phyloP scores from a whole-genome alignment of 2,797 vertebrate genomes.

The Phyllotis vaccarum region DNA sequence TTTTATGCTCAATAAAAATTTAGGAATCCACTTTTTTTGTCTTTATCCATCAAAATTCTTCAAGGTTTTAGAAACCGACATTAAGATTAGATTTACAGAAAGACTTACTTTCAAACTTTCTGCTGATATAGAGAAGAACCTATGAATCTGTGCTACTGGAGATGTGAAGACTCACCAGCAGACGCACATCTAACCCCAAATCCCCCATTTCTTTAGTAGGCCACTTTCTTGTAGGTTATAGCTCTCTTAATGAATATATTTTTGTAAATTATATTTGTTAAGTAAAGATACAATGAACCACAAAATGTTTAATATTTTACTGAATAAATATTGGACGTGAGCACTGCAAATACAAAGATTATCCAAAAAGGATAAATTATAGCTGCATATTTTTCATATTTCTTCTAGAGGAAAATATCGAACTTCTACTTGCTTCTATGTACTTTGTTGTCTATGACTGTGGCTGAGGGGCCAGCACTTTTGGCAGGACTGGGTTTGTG shows the following conservation, averaged over 20 bases:
- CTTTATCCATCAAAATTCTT: background rate
- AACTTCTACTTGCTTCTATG: background rate
- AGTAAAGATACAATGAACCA: background rate
- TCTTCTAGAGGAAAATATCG: background rate
- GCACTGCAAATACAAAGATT: background rate
- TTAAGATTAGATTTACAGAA: background rate
- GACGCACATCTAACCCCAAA: background rate
- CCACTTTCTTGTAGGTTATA: background rate
- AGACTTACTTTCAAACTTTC: background rate
- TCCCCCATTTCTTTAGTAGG: background rate
- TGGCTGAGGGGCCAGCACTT: background rate
- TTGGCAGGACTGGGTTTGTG: background rate
- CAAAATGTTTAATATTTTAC: background rate
- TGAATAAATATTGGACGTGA: background rate
- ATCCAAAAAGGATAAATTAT: background rate
- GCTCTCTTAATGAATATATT: background rate
- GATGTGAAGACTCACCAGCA: too few species aligned
- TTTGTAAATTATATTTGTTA: background rate
- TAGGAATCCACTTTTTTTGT: background rate
- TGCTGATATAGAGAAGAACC: background rate
- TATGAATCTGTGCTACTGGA: too few species aligned
- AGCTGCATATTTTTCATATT: too few species aligned
- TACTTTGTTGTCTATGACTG: fast-evolving
- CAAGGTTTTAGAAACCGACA: background rate
- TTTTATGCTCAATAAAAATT: background rate